Evolutionary conservation across 2,888 invertebrate genomes (phyloP).

Genomic region (Augiades crinisus): DNA sequence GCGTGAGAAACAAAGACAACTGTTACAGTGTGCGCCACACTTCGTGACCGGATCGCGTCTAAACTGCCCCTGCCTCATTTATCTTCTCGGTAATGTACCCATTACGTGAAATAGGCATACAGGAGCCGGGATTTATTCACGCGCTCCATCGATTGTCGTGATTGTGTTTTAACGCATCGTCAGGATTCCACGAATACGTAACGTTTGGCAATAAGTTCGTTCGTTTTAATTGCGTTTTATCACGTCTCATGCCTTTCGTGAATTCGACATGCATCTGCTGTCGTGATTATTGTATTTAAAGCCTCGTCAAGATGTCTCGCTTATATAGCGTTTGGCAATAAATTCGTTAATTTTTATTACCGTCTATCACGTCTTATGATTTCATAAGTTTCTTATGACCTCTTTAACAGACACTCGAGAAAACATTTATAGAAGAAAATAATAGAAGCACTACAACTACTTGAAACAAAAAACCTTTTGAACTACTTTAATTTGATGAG

Average conservation of each 20-base stretch:
- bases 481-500: background rate
- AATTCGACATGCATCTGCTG: too few species aligned
- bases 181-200: background rate
- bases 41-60: constrained; percentile 56
- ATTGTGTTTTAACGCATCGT: constrained; percentile 10
- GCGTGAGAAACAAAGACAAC: constrained; percentile 65
- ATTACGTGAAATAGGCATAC: constrained; percentile 28
- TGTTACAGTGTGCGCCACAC: constrained; percentile 31
- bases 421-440: too few species aligned
- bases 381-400: background rate
- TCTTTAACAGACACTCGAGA: too few species aligned
- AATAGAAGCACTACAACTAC: too few species aligned
- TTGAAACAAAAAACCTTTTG: too few species aligned
- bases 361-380: background rate
- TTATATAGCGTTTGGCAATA: too few species aligned
- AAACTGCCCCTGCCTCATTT: constrained; percentile 38
- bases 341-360: background rate
- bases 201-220: too few species aligned
- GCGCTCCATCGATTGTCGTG: background rate
- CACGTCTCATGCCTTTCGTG: background rate
- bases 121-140: constrained; percentile 23
- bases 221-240: background rate
- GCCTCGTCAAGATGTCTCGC: too few species aligned
- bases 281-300: too few species aligned
- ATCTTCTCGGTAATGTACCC: constrained; percentile 37